phyloP scores from a whole-genome alignment of 2,888 invertebrate species.

The Lepidocyrtoides sp. region DNA sequence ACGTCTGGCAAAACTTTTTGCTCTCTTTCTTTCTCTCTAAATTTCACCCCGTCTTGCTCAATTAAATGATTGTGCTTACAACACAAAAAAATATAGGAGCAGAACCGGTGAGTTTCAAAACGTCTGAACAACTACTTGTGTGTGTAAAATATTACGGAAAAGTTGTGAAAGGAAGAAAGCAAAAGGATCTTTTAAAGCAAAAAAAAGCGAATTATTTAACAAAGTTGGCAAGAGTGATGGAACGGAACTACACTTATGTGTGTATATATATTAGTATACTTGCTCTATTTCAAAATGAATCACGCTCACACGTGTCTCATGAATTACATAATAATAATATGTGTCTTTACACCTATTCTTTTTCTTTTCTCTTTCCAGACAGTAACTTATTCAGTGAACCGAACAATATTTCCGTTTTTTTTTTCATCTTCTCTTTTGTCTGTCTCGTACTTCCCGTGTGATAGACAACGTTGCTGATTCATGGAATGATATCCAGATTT shows the following conservation, averaged over 20 bases:
- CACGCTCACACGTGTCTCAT: neutral
- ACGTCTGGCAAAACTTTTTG: neutral
- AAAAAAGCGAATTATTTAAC: neutral
- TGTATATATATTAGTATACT: too few relatives aligned
- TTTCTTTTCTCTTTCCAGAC: neutral
- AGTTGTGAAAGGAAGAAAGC: neutral
- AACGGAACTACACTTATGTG: too few relatives aligned
- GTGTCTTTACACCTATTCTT: neutral
- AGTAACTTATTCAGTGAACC: neutral
- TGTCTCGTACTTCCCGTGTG: neutral
- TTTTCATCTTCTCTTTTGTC: neutral
- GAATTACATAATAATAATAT: too few relatives aligned
- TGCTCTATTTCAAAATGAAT: too few relatives aligned
- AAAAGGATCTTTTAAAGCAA: neutral
- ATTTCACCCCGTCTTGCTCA: neutral
- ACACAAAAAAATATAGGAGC: neutral
- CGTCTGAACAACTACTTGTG: neutral
- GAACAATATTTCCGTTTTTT: conserved; percentile 13
- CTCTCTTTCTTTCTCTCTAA: neutral
- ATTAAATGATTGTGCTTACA: conserved; percentile 26
- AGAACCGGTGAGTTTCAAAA: conserved; percentile 13
- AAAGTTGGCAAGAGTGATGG: neutral
- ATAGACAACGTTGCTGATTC: conserved; percentile 21
- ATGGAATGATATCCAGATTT: conserved; percentile 54
- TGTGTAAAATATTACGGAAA: neutral